Conservation (phyloP, 2,888 invertebrate genomes). For the Eilema sororculum region DNA sequence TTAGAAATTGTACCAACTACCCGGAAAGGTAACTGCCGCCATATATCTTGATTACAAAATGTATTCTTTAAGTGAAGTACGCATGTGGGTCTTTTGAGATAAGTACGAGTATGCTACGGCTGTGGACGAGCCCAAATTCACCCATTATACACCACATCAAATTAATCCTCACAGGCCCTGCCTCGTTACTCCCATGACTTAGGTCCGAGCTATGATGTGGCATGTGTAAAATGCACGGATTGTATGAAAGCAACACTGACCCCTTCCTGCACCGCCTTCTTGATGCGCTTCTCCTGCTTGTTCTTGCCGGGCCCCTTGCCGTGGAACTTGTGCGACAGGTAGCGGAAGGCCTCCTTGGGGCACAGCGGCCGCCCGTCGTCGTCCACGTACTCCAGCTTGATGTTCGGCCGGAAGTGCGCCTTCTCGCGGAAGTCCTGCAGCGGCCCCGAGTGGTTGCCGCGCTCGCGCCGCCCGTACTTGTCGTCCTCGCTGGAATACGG, state of each 20-base stretch:
- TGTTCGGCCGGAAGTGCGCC: constrained; percentile 95
- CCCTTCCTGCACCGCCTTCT: constrained; percentile 97
- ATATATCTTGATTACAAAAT: too few species aligned
- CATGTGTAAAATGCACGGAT: too few species aligned
- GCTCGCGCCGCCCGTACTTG: constrained; percentile 84
- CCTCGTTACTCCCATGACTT: too few species aligned
- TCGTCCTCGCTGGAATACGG: constrained; percentile 41
- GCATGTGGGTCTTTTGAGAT: too few species aligned
- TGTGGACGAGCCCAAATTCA: too few species aligned
- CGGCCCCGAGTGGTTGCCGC: constrained; percentile 91
- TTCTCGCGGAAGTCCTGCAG: constrained; percentile 97
- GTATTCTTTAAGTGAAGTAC: too few species aligned
- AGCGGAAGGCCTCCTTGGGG: constrained; percentile 98
- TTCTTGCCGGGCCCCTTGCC: constrained; percentile 99
- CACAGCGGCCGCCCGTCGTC: constrained; percentile 97
- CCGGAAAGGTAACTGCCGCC: too few species aligned
- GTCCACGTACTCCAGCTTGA: constrained; percentile 98
- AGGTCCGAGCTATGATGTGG: too few species aligned
- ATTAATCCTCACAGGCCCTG: too few species aligned
- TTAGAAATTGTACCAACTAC: too few species aligned
- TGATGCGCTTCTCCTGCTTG: constrained; percentile 98
- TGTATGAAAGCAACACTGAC: constrained; percentile 85
- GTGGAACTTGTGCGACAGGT: constrained; percentile 99
- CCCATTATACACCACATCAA: too few species aligned
- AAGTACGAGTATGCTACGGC: too few species aligned